These are phyloP conservation scores for Drosophila varians DNA, from an alignment of 1,140 invertebrate genomes.

Conservation along the genomic window DNA sequence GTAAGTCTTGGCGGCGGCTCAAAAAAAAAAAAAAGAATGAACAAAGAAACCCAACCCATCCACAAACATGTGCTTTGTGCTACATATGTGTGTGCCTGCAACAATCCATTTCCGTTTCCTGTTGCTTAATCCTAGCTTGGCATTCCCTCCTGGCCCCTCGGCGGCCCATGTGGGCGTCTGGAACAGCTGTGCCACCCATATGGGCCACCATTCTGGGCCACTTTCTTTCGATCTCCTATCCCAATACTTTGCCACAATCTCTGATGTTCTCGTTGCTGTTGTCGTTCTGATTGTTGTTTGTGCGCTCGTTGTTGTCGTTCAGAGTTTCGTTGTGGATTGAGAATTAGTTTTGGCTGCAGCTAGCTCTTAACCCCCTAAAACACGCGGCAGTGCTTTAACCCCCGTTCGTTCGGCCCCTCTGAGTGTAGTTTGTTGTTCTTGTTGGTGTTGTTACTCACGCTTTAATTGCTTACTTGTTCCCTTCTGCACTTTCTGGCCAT, in stretches of 20 bases:
- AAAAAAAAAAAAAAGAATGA: constrained; percentile 18
- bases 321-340: constrained; percentile 5
- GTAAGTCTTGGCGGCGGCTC: constrained; percentile 82
- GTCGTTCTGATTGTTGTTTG: constrained; percentile 21
- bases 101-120: constrained; percentile 24
- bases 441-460: constrained; percentile 37
- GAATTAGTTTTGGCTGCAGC: constrained; percentile 12
- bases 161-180: neutral
- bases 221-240: neutral
- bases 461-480: constrained; percentile 45
- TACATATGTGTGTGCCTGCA: constrained; percentile 41
- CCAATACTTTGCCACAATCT: constrained; percentile 12
- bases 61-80: constrained; percentile 40
- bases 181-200: too few relatives aligned
- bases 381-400: constrained; percentile 14
- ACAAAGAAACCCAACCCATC: constrained; percentile 16
- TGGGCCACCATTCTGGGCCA: too few relatives aligned
- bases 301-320: constrained; percentile 49
- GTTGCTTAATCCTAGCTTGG: constrained; percentile 47
- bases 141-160: neutral
- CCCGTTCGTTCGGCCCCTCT: neutral
- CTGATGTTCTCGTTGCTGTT: constrained; percentile 22
- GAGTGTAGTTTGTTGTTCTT: constrained; percentile 16
- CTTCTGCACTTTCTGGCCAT: constrained; percentile 1
- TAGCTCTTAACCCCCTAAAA: constrained; percentile 24